Evolutionary conservation across 2,888 invertebrate genomes (phyloP), one percentile per base, ranked within the genome.

Genomic region (Ditula angustiorana): DNA sequence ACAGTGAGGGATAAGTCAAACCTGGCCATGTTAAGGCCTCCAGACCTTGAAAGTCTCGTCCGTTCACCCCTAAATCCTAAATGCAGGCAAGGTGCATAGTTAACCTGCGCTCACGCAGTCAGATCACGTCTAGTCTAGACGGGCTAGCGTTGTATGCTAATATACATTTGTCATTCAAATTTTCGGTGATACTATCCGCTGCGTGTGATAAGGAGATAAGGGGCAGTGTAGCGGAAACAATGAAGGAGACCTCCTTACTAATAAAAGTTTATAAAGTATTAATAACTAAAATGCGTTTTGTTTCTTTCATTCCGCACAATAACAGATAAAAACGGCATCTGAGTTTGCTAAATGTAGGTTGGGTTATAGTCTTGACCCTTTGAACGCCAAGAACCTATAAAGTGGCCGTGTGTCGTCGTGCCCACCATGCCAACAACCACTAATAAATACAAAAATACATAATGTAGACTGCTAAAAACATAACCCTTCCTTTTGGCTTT

Each of bases 171-270:
- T 60, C 63, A 58, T 55, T 57, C 33, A 50, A 58, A 56, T 75
- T 71, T 71, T 73, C 68, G 69, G 68, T 70, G 68, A 72, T 62
- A 62, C 49, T 30, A 62, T 50, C 49, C 56, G 49, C 8, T 19
- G 16, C 5, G 16, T 13, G 56, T 62, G 61, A 63, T 63, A 63
- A 63, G 63, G 50, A 21, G 24, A 52, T 63, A 63, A 63, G 57
- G 50, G 41, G 50, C 2, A 23, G 58, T 49, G 65, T 35, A 16
- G 41, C 41, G 69, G 46, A 23, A 67, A 71, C 67, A 66, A 71
- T 70, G 68, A 67, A 11, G 11, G 7, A 33, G 2, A 2, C 33
- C 10, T 26, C 3, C 7, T 26, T 26, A 7, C 7, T 26, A 7
- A 7, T 5, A 7, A 7, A 7, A 3, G 4, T 7, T 5, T 7